Evolutionary conservation across 2,113 vertebrate species (phyloP).

Genomic region (Orycteropus afer): DNA sequence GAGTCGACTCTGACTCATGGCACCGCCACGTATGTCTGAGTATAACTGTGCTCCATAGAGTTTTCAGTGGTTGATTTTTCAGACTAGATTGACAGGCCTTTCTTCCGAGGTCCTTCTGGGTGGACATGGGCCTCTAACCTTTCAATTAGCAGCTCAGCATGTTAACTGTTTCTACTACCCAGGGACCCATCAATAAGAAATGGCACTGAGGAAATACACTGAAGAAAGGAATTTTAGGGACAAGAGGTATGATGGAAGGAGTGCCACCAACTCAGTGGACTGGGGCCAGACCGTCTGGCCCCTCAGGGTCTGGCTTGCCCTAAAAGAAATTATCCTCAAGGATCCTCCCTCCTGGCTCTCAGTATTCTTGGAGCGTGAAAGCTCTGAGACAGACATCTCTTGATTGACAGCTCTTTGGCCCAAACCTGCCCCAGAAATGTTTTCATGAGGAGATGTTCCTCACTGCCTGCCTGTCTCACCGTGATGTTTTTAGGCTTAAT

Average conservation of each 20-base stretch:
- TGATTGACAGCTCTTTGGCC: conserved; percentile 79
- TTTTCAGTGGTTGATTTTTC: background rate
- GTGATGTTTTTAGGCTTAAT: conserved; percentile 74
- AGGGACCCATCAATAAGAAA: background rate
- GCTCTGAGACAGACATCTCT: conserved; percentile 30
- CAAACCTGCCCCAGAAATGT: conserved; percentile 74
- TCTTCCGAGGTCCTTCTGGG: background rate
- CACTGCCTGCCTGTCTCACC: conserved; percentile 65
- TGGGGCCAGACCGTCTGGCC: background rate
- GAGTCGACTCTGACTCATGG: background rate
- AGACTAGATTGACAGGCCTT: background rate
- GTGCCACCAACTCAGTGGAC: background rate
- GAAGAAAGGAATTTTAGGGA: background rate
- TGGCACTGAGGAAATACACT: background rate
- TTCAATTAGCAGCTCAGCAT: background rate
- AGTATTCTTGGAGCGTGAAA: conserved; percentile 59
- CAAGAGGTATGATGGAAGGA: background rate
- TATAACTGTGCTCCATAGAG: background rate
- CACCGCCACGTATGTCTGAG: background rate
- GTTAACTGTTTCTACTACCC: background rate
- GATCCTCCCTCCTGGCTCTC: conserved; percentile 51
- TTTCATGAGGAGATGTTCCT: conserved; percentile 67
- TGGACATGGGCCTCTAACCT: too few species aligned
- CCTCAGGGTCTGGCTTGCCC: background rate
- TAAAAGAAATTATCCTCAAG: conserved; percentile 42